A percentile compares a stretch with the other conserved stretches of the same genome.
phyloP scores from a whole-genome alignment of 2,888 invertebrate species.

The Ichneumoninae sp. region DNA sequence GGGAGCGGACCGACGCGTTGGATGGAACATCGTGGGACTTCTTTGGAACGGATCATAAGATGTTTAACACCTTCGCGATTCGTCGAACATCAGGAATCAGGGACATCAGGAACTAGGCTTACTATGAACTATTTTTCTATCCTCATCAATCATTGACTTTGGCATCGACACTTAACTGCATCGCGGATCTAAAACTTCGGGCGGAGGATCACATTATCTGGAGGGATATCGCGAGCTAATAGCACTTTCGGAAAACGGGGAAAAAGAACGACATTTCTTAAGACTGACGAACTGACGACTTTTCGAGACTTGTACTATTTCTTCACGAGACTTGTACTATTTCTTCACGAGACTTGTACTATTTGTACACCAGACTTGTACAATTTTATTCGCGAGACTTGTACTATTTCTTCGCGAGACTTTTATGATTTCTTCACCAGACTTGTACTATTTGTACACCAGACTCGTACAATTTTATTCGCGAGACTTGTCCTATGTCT shows the following conservation, averaged over 20 bases:
- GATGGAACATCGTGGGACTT: slow-evolving; percentile 36
- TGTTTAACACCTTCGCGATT: neutral
- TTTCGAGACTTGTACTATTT: neutral
- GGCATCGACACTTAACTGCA: slow-evolving; percentile 14
- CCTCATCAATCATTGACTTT: slow-evolving; percentile 27
- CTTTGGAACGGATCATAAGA: neutral
- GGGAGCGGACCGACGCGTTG: neutral
- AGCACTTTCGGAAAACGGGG: neutral
- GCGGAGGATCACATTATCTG: neutral
- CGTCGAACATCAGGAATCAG: slow-evolving; percentile 1
- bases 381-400: no score
- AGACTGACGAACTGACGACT: slow-evolving; percentile 29
- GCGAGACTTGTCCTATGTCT: neutral
- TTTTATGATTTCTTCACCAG: neutral
- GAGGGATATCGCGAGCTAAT: neutral
- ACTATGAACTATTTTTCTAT: slow-evolving; percentile 18
- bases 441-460: neutral
- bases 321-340: neutral
- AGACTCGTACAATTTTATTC: neutral
- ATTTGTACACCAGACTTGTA: neutral
- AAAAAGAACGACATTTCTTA: neutral
- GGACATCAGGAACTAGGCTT: slow-evolving; percentile 17
- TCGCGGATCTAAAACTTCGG: slow-evolving; percentile 6
- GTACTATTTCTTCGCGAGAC: neutral
- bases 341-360: no score